Percentiles rank a stretch among this genome's conserved stretches.
Conservation (phyloP, 53 echinoderm and acorn worm genomes). For the Holothuria scabra region DNA sequence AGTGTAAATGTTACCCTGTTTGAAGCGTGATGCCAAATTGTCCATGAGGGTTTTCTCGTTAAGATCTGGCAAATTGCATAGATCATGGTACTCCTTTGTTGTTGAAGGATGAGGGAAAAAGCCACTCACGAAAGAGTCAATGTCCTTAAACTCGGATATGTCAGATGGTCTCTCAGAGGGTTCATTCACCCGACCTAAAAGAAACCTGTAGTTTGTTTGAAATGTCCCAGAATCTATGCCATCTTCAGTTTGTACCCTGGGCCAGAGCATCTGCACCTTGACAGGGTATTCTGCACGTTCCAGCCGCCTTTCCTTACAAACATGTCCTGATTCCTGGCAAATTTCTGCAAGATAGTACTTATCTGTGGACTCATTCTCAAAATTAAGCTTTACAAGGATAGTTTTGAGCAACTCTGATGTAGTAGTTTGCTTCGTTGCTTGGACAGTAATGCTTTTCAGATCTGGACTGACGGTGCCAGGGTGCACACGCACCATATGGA, state of each 20-base stretch:
- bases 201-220: conserved; percentile 91
- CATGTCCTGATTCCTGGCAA: conserved; percentile 88
- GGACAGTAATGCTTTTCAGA: conserved; percentile 70
- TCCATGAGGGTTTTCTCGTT: conserved; percentile 90
- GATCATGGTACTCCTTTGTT: conserved; percentile 93
- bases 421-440: conserved; percentile 93
- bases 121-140: conserved; percentile 95
- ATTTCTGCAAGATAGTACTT: conserved; percentile 85
- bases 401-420: conserved; percentile 67
- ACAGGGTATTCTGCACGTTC: conserved; percentile 81
- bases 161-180: conserved; percentile 68
- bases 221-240: conserved; percentile 65
- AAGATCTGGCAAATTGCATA: conserved; percentile 97
- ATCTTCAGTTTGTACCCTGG: conserved; percentile 70
- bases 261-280: conserved; percentile 95
- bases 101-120: conserved; percentile 87
- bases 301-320: conserved; percentile 80
- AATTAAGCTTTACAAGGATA: conserved; percentile 72
- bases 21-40: conserved; percentile 82
- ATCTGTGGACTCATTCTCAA: conserved; percentile 55
- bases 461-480: conserved; percentile 78
- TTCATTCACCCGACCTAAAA: conserved; percentile 79
- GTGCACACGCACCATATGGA: conserved; percentile 92
- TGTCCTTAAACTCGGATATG: conserved; percentile 73
- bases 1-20: conserved; percentile 98